phyloP scores from a whole-genome alignment of 2,113 vertebrate genomes.

The Coptodon bakossiorum region DNA sequence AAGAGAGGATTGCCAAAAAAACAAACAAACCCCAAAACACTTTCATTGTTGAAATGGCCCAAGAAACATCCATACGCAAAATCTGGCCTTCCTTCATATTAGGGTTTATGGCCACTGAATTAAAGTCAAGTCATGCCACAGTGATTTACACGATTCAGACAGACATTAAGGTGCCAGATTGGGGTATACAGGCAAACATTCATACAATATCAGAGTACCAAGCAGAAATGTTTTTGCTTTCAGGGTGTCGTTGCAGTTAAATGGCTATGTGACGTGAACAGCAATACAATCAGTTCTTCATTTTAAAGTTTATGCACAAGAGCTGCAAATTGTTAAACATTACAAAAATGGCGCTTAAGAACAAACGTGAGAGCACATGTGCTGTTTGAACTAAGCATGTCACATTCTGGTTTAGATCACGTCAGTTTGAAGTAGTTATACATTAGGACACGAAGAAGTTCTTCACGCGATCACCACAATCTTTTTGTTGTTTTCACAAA shows the following conservation, averaged over 20 bases:
- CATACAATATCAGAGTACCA: constrained; percentile 14
- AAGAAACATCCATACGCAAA: constrained; percentile 5
- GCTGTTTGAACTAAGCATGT: constrained; percentile 24
- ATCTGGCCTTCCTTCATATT: constrained; percentile 2
- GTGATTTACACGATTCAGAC: constrained; percentile 10
- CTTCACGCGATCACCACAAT: constrained; percentile 14
- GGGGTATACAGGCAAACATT: constrained; percentile 34
- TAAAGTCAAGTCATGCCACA: neutral
- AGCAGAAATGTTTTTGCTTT: constrained; percentile 10
- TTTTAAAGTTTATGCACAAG: neutral
- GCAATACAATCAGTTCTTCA: constrained; percentile 51
- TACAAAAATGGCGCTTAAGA: constrained; percentile 16
- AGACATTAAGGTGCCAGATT: constrained; percentile 34
- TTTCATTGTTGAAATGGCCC: neutral
- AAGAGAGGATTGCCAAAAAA: neutral
- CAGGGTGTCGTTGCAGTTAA: constrained; percentile 15
- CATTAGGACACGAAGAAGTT: neutral
- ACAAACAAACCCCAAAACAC: neutral
- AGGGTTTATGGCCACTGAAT: neutral
- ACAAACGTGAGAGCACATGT: constrained; percentile 13
- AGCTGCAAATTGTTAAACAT: constrained; percentile 2
- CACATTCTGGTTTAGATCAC: constrained; percentile 54
- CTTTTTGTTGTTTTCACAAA: constrained; percentile 20
- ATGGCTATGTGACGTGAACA: constrained; percentile 5
- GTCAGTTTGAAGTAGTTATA: constrained; percentile 22